These are phyloP conservation scores for Manis pentadactyla DNA, from an alignment of 2,797 vertebrate genomes.

Conservation along the genomic window DNA sequence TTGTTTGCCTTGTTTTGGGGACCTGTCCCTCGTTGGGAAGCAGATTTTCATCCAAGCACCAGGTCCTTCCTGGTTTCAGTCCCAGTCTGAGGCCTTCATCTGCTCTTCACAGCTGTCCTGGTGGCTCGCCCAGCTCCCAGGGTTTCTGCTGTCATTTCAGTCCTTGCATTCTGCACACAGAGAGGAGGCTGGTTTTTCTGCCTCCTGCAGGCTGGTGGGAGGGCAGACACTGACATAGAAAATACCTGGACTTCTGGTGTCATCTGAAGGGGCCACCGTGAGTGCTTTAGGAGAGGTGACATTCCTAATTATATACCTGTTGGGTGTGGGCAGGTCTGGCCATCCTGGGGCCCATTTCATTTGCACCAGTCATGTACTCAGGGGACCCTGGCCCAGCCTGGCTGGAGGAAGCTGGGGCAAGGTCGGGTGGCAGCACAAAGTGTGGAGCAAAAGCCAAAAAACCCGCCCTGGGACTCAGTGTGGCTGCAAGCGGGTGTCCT, in stretches of 20 bases:
- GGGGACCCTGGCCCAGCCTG: background rate
- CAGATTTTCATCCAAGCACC: accelerated
- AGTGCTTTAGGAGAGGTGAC: background rate
- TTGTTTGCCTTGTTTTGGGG: background rate
- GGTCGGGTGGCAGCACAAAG: background rate
- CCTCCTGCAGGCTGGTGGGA: background rate
- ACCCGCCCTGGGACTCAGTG: accelerated
- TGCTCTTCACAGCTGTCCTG: background rate
- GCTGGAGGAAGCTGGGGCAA: background rate
- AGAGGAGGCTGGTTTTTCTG: background rate
- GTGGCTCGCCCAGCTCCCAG: no score
- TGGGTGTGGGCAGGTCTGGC: background rate
- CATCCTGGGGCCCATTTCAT: background rate
- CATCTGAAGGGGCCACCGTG: background rate
- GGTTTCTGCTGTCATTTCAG: background rate
- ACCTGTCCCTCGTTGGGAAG: background rate
- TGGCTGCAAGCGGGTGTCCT: background rate
- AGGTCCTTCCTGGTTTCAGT: background rate
- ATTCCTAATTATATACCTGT: background rate
- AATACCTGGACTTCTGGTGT: background rate
- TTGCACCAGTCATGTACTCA: accelerated
- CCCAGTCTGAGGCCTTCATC: background rate
- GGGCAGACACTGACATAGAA: background rate
- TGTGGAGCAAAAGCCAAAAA: background rate
- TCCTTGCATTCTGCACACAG: background rate